phyloP scores from a whole-genome alignment of 2,888 invertebrate species.

The Stenolophus ochropezus region DNA sequence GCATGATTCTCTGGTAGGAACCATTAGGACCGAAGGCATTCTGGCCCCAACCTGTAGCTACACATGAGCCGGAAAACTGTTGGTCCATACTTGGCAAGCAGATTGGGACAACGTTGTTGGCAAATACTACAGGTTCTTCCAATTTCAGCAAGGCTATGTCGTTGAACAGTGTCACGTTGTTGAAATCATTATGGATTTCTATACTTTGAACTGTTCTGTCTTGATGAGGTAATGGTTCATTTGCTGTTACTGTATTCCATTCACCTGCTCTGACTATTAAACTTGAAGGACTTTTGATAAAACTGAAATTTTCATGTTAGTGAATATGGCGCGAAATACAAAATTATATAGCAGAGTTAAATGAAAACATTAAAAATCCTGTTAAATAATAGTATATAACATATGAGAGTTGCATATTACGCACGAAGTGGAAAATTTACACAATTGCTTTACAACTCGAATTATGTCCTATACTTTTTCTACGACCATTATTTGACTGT shows the following conservation, averaged over 20 bases:
- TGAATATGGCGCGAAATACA: background rate
- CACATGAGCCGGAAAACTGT: conserved; percentile 64
- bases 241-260: conserved; percentile 68
- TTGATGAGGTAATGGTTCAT: conserved; percentile 69
- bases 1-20: conserved; percentile 81
- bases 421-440: too few relatives aligned
- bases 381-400: too few relatives aligned
- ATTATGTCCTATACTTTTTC: too few relatives aligned
- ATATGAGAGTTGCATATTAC: too few relatives aligned
- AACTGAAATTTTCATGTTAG: background rate
- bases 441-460: too few relatives aligned
- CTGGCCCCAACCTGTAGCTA: conserved; percentile 67
- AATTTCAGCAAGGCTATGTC: conserved; percentile 69
- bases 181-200: conserved; percentile 66
- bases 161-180: conserved; percentile 66
- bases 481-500: too few relatives aligned
- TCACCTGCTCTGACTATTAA: conserved; percentile 70
- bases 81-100: conserved; percentile 67
- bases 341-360: background rate
- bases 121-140: conserved; percentile 66
- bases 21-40: conserved; percentile 71
- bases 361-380: too few relatives aligned
- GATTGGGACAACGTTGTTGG: conserved; percentile 67
- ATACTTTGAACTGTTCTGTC: conserved; percentile 67
- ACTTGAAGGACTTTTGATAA: background rate